Base-by-base conservation (phyloP, 2,888 invertebrate species). In the Troilus luridus region DNA sequence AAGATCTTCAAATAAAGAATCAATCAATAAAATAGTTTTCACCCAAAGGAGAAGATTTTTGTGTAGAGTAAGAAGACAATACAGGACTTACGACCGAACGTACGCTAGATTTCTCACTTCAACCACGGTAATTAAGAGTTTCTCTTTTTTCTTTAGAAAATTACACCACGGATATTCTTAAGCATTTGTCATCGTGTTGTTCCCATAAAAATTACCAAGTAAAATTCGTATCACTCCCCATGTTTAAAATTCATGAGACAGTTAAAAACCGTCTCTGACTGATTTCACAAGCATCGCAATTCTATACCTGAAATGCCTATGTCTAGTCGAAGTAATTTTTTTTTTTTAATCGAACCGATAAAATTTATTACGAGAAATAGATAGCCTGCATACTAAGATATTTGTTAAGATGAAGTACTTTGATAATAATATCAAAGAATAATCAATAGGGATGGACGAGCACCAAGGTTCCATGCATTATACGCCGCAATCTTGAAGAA, bases 111-210 rank as follows among this genome's bases (percentile, higher is more conserved):
- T 77, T 27, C 72, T 77, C 72, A 77, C 10, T 41, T 41, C 72
- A 41, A 77, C 27, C 17, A 77, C 72, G 41, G 27, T 77, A 77
- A 77, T 77, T 77, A 77, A 17, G 72, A 19, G 27, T 27, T 77
- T 77, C 72, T 77, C 27, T 77, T 77, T 77, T 77, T 77, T 41
- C 72, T 77, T 77, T 77, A 77, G 72, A 77, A 77, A 77, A 77
- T 77, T 77, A 77, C 72, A 77, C 72, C 72, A 77, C 41, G 72
- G 72, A 77, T 77, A 77, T 77, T 77, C 72, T 77, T 17, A 77
- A 77, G 72, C 72, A 77, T 77, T 77, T 77, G 72, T 77, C 72
- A 77, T 77, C 72, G 72, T 77, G 72, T 77, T 77, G 72, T 77
- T 77, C 12, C 72, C 72, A 77, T 77, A 41, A 77, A 77, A 77